Evolutionary conservation across 2,888 invertebrate genomes (phyloP), one percentile per base, ranked within the genome.

Genomic region (Ellobium chinense): DNA sequence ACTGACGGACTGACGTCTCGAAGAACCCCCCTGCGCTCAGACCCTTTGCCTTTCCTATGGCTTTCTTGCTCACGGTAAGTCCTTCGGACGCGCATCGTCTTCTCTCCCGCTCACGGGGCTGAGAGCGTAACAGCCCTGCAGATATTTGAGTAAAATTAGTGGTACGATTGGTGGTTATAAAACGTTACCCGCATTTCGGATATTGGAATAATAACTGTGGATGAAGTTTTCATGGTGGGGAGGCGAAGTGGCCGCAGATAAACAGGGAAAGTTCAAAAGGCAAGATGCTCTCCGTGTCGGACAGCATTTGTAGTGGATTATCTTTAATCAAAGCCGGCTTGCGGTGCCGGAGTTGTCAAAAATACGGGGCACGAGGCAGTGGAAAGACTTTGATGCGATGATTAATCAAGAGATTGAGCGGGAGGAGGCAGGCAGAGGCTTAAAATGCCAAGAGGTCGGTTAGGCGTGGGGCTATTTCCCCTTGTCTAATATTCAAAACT

Each of bases 81-180:
- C 27, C n/a, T n/a, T 74, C 54, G n/a, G 46, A 27, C 39, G 39
- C 18, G 34, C 14, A n/a, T n/a, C n/a, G n/a, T n/a, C n/a, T 21
- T 60, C n/a, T 7, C n/a, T n/a, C 62, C 18, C 1, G 12, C 46
- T 39, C 29, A 63, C 34, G n/a, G 56, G n/a, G n/a, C n/a, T n/a
- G n/a, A 12, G 46, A 46, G 46, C 46, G 46, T 46, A 46, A 46
- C 46, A 46, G 46, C 46, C 75, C 76, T 76, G 66, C 65, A 76
- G 76, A 66, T 76, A 76, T 76, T 76, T 76, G 66, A 76, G 66
- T 56, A 76, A 65, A 76, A 76, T 76, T 66, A 76, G 66, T 54
- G 56, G 54, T 65, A 66, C 34, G 56, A 54, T 37, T 36, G 66
- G 24, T 36, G 34, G 58, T 56, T 66, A 76, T 34, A 65, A 46